Percentiles rank a stretch among this genome's conserved stretches.
These are phyloP conservation scores for Dryocosmus kuriphilus DNA, from an alignment of 2,888 invertebrate species.

Conservation along the genomic window DNA sequence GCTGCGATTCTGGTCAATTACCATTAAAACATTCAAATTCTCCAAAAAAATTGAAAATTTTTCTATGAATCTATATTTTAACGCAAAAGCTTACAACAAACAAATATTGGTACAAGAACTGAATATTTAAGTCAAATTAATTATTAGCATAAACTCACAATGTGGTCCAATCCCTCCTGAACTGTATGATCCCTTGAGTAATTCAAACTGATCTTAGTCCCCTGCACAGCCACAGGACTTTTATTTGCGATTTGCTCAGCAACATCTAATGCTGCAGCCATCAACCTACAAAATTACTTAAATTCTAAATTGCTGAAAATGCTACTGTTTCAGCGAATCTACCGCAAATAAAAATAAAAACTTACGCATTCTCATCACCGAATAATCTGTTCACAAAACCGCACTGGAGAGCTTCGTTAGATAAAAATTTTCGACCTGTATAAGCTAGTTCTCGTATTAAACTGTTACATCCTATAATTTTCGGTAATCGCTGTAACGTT, in stretches of 20 bases:
- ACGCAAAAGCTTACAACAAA: too few relatives aligned
- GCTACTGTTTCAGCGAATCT: not conserved
- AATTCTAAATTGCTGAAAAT: constrained; percentile 20
- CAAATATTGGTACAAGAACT: not conserved
- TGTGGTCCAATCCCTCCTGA: constrained; percentile 92
- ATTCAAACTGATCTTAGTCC: constrained; percentile 89
- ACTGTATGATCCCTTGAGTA: constrained; percentile 94
- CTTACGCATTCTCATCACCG: constrained; percentile 84
- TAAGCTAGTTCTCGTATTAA: constrained; percentile 91
- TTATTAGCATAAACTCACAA: constrained; percentile 82
- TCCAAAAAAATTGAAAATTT: too few relatives aligned
- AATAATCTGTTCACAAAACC: constrained; percentile 92
- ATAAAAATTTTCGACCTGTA: constrained; percentile 89
- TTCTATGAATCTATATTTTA: too few relatives aligned
- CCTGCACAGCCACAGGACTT: constrained; percentile 97
- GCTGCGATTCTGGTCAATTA: too few relatives aligned
- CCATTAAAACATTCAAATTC: too few relatives aligned
- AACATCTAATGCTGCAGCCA: constrained; percentile 85
- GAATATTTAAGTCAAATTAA: too few relatives aligned
- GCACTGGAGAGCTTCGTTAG: constrained; percentile 88
- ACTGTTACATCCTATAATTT: constrained; percentile 92
- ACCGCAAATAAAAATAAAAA: not conserved
- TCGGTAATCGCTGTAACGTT: constrained; percentile 94
- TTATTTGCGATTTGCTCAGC: constrained; percentile 91
- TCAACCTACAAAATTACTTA: constrained; percentile 79